These are phyloP conservation scores for Salvator merianae DNA, from an alignment of 2,113 vertebrate genomes.

Conservation along the genomic window DNA sequence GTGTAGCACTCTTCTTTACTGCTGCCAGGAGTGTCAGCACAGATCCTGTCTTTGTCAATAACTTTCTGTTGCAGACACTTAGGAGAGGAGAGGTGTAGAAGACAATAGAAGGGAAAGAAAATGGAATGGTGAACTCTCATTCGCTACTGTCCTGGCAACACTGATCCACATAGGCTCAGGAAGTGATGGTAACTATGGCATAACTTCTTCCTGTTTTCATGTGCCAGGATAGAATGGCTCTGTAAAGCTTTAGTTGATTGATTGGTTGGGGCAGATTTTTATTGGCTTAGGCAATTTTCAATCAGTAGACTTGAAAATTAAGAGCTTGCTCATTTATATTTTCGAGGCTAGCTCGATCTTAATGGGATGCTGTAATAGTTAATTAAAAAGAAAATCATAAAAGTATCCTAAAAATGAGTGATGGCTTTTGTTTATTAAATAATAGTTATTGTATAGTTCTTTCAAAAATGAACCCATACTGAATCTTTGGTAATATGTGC, in stretches of 20 bases:
- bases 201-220: neutral
- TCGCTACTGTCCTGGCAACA: neutral
- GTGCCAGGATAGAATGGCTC: neutral
- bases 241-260: neutral
- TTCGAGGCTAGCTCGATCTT: neutral
- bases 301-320: neutral
- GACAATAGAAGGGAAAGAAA: neutral
- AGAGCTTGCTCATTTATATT: neutral
- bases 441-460: neutral
- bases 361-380: neutral
- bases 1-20: too few relatives aligned
- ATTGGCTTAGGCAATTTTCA: neutral
- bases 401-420: neutral
- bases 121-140: neutral
- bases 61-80: neutral
- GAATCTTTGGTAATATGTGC: neutral
- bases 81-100: neutral
- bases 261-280: neutral
- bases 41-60: too few relatives aligned
- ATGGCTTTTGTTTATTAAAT: neutral
- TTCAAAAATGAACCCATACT: neutral
- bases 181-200: neutral
- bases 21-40: too few relatives aligned
- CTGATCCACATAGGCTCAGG: neutral
- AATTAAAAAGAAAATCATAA: conserved; percentile 10